Evolutionary conservation across 2,113 vertebrate species (phyloP), one percentile per base, ranked within the genome.

Genomic region (Lophius piscatorius): DNA sequence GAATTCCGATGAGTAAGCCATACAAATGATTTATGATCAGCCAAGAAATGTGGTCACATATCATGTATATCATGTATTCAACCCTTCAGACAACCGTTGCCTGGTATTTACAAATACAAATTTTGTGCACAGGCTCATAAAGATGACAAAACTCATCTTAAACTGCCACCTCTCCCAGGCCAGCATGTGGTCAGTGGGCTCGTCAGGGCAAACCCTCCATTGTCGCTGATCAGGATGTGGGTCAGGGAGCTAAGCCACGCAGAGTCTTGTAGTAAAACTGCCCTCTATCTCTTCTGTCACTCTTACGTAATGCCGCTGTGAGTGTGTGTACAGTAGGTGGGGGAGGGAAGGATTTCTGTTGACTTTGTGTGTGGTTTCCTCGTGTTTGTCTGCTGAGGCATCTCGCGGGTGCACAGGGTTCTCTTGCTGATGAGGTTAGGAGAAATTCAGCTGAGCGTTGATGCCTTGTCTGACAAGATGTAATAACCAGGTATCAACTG

Each of bases 221-320:
- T 77, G 69, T 66, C 58, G 65, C 49, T 5, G 73, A 75, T 55
- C 58, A 70, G 78, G 74, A 89, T 85, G 76, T 90, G 74, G 86
- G 89, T 90, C 87, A 90, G 70, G 78, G 47, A 85, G 83, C 75
- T 73, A 77, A 83, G 76, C 84, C 76, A 54, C 16, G 49, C 71
- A 40, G 46, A 66, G 64, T 56, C 73, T 81, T 57, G 85, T 85
- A 87, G 89, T 87, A 88, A 88, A 88, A 85, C 77, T 74, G 74
- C 52, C 66, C 81, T 72, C 80, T 80, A 88, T 88, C 85, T 81
- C 69, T 42, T 66, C 77, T 77, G 80, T 85, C 81, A 80, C 78
- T 75, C 63, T 89, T 89, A 90, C 74, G 83, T 68, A 91, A 90
- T 68, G 65, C 58, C 23, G 16, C 69, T 42, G 69, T 51, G 78